Conservation (phyloP, 2,888 invertebrate species). For the Heteromurus nitidus region DNA sequence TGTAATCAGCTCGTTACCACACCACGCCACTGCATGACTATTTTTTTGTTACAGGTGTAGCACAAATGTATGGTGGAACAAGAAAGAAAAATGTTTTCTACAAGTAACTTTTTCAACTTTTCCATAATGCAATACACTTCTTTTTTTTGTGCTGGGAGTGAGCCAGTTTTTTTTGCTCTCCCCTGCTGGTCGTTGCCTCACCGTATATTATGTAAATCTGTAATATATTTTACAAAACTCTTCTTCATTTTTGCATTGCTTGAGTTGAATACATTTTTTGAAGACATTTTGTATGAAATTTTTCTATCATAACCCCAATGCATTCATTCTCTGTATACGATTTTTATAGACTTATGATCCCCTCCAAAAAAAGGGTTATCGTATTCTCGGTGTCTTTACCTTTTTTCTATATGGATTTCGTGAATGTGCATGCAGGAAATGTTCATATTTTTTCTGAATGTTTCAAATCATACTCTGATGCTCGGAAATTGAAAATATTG, state of each 20-base stretch:
- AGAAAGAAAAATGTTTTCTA: constrained; percentile 4
- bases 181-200: neutral
- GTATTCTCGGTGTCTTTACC: too few relatives aligned
- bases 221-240: neutral
- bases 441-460: constrained; percentile 6
- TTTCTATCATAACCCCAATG: too few relatives aligned
- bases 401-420: neutral
- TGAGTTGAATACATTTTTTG: neutral
- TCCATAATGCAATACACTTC: neutral
- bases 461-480: neutral
- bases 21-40: neutral
- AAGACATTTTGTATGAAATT: neutral
- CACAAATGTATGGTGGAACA: constrained; percentile 8
- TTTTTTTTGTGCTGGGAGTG: constrained; percentile 14
- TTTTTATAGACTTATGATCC: neutral
- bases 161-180: neutral
- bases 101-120: constrained; percentile 36
- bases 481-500: neutral
- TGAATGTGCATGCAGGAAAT: too few relatives aligned
- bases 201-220: neutral
- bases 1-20: constrained; percentile 23
- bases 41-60: constrained; percentile 3
- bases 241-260: neutral
- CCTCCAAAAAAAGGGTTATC: neutral
- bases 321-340: neutral